Base-by-base conservation (phyloP, 2,888 invertebrate genomes). In the Sinodicranocentrus sp. region DNA sequence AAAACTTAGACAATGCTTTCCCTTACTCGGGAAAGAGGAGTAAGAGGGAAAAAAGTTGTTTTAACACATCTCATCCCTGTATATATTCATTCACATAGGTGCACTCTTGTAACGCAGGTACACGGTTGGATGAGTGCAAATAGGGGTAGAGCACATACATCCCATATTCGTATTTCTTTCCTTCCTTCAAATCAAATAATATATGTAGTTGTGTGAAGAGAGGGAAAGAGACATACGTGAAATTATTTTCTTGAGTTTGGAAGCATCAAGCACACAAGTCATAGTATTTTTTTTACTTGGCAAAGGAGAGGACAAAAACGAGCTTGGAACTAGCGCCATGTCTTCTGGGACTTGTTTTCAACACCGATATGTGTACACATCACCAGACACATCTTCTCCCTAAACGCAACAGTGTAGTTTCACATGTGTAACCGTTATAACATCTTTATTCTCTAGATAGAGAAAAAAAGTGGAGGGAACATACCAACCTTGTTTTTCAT, bases 1-100 rank as follows among this genome's bases (percentile, higher is more conserved):
- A 79, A 78, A 78, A 77, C 76, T 77, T 77, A 68, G 57, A 77
- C 67, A 67, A 77, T 57, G 67, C 67, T 43, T 65, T 26, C 72
- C 54, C 63, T 33, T 48, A 23, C 48, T 33, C 23, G 26, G 71
- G n/a, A n/a, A 70, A 61, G 63, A 63, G 44, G 6, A 73, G 48
- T 2, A n/a, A n/a, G n/a, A 57, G 25, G 33, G 33, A 57, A 44
- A 63, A 75, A 75, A 63, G 48, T 75, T 63, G 75, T 48, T 63
- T 25, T 44, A 59, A 48, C 26, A 21, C 52, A 48, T 63, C 59
- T 3, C 63, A n/a, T 5, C 19, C 3, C 21, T 17, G 3, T n/a
- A n/a, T n/a, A n/a, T n/a, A n/a, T n/a, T n/a, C 5, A 33, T 33
- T 10, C 33, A 33, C 33, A 6, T 3, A 33, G 3, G 33, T 33